Evolutionary conservation across 1,140 invertebrate genomes (phyloP).

Genomic region (Anastrepha ludens): DNA sequence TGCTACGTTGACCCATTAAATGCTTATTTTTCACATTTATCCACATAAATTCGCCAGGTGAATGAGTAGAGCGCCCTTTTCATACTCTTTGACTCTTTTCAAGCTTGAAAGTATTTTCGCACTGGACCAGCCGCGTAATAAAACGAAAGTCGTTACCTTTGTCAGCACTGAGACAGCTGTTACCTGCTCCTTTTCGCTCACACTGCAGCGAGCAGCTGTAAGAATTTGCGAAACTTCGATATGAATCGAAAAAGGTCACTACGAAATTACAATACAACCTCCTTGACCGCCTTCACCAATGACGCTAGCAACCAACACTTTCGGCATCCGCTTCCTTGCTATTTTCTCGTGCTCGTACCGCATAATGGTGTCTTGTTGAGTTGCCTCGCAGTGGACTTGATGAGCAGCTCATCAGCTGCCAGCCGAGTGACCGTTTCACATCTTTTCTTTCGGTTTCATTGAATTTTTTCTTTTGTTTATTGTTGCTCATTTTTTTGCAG

Average conservation of each 20-base stretch:
- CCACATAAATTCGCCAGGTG: background rate
- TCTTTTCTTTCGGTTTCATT: conserved; percentile 38
- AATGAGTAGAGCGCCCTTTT: background rate
- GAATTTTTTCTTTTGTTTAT: background rate
- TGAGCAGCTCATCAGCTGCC: conserved; percentile 6
- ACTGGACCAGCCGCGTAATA: background rate
- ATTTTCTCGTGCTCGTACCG: background rate
- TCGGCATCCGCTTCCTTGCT: background rate
- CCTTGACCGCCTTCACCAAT: background rate
- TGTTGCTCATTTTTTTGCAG: background rate
- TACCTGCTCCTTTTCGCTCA: background rate
- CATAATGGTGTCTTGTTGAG: background rate
- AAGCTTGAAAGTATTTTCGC: background rate
- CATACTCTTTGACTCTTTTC: background rate
- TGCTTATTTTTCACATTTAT: background rate
- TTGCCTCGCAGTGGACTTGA: background rate
- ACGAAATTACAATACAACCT: background rate
- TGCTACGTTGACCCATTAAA: conserved; percentile 4
- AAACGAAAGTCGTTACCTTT: background rate
- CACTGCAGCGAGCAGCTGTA: background rate
- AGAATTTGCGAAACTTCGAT: background rate
- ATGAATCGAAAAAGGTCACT: background rate
- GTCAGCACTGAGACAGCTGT: conserved; percentile 15
- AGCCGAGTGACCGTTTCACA: background rate
- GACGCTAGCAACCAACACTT: background rate